Base-by-base conservation (phyloP, 2,113 vertebrate species). In the Nettapus auritus region DNA sequence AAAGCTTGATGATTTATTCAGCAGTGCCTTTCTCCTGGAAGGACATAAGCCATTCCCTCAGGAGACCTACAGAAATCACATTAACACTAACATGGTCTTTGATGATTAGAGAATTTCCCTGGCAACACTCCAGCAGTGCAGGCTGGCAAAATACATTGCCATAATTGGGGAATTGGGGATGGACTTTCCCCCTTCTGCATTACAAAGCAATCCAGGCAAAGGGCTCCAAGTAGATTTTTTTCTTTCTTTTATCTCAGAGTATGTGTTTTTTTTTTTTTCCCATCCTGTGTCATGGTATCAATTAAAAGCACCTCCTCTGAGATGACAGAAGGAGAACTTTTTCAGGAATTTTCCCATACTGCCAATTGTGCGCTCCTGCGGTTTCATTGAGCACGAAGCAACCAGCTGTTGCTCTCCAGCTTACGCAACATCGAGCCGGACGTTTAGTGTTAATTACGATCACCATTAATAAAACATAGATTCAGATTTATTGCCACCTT, bases 71-170 rank as follows among this genome's bases (percentile, higher is more conserved):
- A 48, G 46, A 88, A 79, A 73, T 74, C 75, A 67, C 90, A 81
- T 86, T 89, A 86, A 89, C 75, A 52, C 82, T 87, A 90, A 50
- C 48, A 2, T 34, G 44, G 82, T 93, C 84, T 96, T 85, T 83
- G 87, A 80, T 83, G 87, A 96, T 95, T 89, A 81, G 93, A 90
- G 89, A 88, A 76, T 86, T 93, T 90, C 76, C 85, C 76, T 96
- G 90, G 91, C 88, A 95, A 88, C 21, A 21, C 40, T 86, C 76
- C 76, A 75, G 56, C 76, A 78, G 56, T 8, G 20, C 73, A 81
- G 79, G 23, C 79, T 74, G 79, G 38, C 46, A 91, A 91, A 96
- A 93, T 88, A 53, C n/a, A 78, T 60, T 52, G 56, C 79, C 79
- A 48, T 70, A 88, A 75, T 4, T 78, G 56, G 60, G 86, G 53